phyloP scores from a whole-genome alignment of 2,113 vertebrate species.

The Nestor notabilis region DNA sequence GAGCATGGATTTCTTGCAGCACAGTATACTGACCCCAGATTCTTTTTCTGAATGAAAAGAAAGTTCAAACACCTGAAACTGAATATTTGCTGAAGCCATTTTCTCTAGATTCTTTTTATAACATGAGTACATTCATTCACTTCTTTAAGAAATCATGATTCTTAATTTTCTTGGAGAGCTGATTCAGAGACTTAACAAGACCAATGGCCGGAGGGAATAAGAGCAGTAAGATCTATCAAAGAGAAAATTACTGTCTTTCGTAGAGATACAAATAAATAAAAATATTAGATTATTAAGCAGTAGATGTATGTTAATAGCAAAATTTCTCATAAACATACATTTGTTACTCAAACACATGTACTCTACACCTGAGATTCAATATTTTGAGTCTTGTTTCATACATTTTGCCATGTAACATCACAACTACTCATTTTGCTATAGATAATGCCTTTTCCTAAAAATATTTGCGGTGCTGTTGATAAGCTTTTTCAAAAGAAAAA shows the following conservation, averaged over 20 bases:
- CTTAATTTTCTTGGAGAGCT: background rate
- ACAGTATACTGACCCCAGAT: background rate
- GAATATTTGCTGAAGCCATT: background rate
- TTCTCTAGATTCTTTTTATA: background rate
- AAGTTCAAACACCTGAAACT: background rate
- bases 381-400: background rate
- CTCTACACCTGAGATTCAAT: background rate
- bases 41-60: background rate
- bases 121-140: background rate
- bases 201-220: background rate
- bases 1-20: background rate
- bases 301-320: background rate
- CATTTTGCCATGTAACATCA: background rate
- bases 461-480: background rate
- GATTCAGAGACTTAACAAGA: background rate
- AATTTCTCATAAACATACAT: background rate
- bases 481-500: background rate
- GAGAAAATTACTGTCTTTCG: background rate
- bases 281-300: background rate
- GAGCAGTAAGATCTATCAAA: background rate
- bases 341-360: background rate
- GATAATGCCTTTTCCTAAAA: background rate
- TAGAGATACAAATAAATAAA: background rate
- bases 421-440: background rate
- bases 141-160: background rate